Percentiles rank a stretch among this genome's conserved stretches.
These are phyloP conservation scores for Timema cristinae DNA, from an alignment of 2,888 invertebrate species.

Conservation along the genomic window DNA sequence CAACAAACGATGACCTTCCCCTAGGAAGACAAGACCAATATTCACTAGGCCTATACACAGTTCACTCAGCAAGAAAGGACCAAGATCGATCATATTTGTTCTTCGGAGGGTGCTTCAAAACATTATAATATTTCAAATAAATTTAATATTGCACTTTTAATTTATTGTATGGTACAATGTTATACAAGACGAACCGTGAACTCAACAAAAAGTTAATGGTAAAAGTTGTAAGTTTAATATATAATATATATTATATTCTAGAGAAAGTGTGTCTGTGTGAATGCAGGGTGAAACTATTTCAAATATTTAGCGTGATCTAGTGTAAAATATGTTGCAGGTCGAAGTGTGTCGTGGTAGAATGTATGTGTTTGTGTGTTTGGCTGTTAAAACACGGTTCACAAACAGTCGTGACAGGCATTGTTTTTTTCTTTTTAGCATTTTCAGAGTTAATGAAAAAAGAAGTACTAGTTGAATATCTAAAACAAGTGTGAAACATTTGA, in stretches of 20 bases:
- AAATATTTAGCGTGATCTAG: constrained; percentile 13
- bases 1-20: too few relatives aligned
- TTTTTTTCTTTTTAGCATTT: constrained; percentile 11
- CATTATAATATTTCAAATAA: not conserved
- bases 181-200: constrained; percentile 4
- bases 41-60: constrained; percentile 11
- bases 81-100: too few relatives aligned
- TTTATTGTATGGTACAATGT: not conserved
- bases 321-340: not conserved
- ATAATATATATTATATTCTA: not conserved
- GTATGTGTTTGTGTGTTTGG: not conserved
- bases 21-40: not conserved
- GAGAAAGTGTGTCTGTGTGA: not conserved
- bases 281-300: not conserved
- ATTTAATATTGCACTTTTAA: not conserved
- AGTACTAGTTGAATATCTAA: too few relatives aligned
- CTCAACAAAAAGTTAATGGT: constrained; percentile 5
- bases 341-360: not conserved
- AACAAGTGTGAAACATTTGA: constrained; percentile 11
- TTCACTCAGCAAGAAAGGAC: not conserved
- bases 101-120: too few relatives aligned
- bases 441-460: not conserved
- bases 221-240: not conserved
- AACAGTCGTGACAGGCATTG: not conserved
- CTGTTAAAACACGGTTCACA: constrained; percentile 3